Evolutionary conservation across 2,888 invertebrate genomes (phyloP), one percentile per base, ranked within the genome.

Genomic region (Dione juno): DNA sequence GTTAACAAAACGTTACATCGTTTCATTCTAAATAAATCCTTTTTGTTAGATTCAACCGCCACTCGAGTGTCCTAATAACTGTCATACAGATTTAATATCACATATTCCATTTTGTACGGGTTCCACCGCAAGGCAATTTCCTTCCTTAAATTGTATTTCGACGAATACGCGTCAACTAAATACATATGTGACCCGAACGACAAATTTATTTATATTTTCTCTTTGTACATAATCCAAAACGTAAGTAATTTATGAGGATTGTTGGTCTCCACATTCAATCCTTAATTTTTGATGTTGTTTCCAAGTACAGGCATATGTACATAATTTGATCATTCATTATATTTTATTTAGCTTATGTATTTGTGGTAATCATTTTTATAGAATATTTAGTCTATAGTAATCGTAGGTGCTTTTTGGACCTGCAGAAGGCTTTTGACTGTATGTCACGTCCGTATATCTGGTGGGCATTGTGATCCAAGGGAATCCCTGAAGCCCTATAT

Each of bases 21-120:
- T 84, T 70, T 58, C 50, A 52, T 69, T 57, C 64, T 67, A 48
- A 74, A 70, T 70, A 64, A 71, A 71, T 66, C 67, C 59, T 65
- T 77, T 76, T 72, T 69, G 71, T 73, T 70, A 69, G 67, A 69
- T 71, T 70, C 72, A 70, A 64, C 70, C 72, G 70, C 69, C 74
- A 75, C 71, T 70, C 69, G 63, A 68, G 69, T 67, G 72, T 67
- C 72, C 72, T 92, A 89, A 92, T 91, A 90, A 89, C 90, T 91
- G 92, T 89, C 92, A 90, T 88, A 86, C 85, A 88, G 89, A 91
- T 91, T 92, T 92, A 90, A 92, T 92, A 91, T 92, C 87, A 84
- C 85, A 88, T 89, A 87, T 90, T 81, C 86, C 88, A 87, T 89
- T 89, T 88, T 87, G 88, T 88, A 86, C 83, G 87, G 86, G 81